Evolutionary conservation across 1,140 invertebrate genomes (phyloP), one percentile per base, ranked within the genome.

Genomic region (Papilio polytes): DNA sequence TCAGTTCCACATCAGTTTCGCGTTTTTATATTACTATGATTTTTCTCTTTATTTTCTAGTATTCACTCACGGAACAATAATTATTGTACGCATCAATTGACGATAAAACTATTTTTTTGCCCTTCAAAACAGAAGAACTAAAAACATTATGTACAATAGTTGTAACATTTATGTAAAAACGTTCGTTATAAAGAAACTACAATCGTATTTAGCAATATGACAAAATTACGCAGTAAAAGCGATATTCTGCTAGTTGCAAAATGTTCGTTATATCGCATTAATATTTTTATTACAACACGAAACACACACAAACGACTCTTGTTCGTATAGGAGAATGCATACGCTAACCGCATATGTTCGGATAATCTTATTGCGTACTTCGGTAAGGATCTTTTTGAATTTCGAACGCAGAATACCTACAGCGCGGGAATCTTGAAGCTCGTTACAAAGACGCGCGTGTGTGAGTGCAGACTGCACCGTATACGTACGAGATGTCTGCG

Each of bases 401-500:
- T 78, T 78, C 77, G 59, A 78, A 78, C 22, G 36, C 77, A 46
- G 36, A 78, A 78, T 66, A 78, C 77, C 77, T 78, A 78, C 74
- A 78, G 48, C 46, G 77, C 77, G 56, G 59, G 77, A 83, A 80
- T 80, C 80, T 83, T 51, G 51, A 78, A 79, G 80, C 81, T 83
- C 80, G 26, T 79, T 82, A 82, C 81, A 85, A 84, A 87, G 81
- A 82, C 73, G 31, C 74, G 12, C 1, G 22, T 87, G 88, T 90
- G 87, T 90, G 87, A 51, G 85, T 84, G 82, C 92, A 94, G 91
- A 92, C 92, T 93, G 91, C 91, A 92, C 83, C 80, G 82, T 86
- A 80, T 85, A 85, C 80, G 82, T 80, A 87, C 88, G 84, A 80
- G 81, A 70, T 83, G 90, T 92, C 89, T 92, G 85, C 51, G 51